These are phyloP conservation scores for Tetramorium alpestre DNA, from an alignment of 1,140 invertebrate species.

Conservation along the genomic window DNA sequence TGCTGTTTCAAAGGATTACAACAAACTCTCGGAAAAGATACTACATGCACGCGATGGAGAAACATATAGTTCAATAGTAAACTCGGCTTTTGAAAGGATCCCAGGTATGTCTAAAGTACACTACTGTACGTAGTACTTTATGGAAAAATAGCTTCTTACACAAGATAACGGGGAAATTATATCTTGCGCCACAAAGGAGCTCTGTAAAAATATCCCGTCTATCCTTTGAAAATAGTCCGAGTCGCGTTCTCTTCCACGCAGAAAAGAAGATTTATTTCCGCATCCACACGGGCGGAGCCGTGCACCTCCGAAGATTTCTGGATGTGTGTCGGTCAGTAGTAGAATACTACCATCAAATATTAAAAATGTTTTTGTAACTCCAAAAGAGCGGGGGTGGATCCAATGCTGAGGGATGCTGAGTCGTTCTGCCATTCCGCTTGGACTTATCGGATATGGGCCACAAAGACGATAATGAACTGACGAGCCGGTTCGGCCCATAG, in stretches of 20 bases:
- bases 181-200: conserved; percentile 38
- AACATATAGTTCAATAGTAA: not conserved
- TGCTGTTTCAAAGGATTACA: not conserved
- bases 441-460: conserved; percentile 40
- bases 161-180: conserved; percentile 51
- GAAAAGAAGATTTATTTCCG: conserved; percentile 47
- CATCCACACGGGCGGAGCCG: not conserved
- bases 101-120: conserved; percentile 4
- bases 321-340: not conserved
- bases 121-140: conserved; percentile 20
- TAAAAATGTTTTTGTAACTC: conserved; percentile 42
- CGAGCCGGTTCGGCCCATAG: conserved; percentile 24
- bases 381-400: not conserved
- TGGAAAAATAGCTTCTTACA: conserved; percentile 42
- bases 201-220: conserved; percentile 38
- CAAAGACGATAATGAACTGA: conserved; percentile 49
- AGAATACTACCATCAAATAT: conserved; percentile 4
- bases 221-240: conserved; percentile 46
- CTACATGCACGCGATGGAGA: not conserved
- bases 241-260: not conserved
- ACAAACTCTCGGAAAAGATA: not conserved
- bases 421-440: conserved; percentile 5
- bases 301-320: not conserved
- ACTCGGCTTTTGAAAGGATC: conserved; percentile 18
- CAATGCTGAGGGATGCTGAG: not conserved